Conservation (phyloP, 2,888 invertebrate species). For the Spodoptera littoralis region DNA sequence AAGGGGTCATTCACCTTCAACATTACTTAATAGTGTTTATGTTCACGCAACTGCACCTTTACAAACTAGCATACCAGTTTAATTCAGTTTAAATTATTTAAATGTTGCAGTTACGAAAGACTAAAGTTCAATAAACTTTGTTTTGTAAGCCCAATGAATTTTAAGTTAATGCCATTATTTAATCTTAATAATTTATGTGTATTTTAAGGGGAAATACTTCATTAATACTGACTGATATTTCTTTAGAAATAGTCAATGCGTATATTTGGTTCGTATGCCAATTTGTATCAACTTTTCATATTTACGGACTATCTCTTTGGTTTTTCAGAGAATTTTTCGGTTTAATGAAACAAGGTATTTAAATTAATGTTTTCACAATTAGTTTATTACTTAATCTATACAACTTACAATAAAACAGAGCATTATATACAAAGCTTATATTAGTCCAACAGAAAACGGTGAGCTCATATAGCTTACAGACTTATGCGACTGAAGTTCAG, state of each 20-base stretch:
- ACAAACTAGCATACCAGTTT: slow-evolving; percentile 55
- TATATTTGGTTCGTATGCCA: neutral
- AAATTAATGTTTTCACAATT: slow-evolving; percentile 59
- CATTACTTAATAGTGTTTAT: slow-evolving; percentile 58
- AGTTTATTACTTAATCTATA: slow-evolving; percentile 63
- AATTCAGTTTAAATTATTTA: slow-evolving; percentile 57
- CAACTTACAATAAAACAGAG: slow-evolving; percentile 64
- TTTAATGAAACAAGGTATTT: slow-evolving; percentile 46
- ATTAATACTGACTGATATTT: slow-evolving; percentile 5
- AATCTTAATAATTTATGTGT: slow-evolving; percentile 29
- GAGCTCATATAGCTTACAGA: slow-evolving; percentile 63
- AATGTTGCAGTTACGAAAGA: slow-evolving; percentile 57
- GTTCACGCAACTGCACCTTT: slow-evolving; percentile 60
- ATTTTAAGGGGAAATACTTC: slow-evolving; percentile 28
- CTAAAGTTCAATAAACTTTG: slow-evolving; percentile 55
- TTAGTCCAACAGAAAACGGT: slow-evolving; percentile 65
- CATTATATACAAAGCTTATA: slow-evolving; percentile 77
- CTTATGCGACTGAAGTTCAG: slow-evolving; percentile 65
- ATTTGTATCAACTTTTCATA: neutral
- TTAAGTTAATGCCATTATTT: slow-evolving; percentile 42
- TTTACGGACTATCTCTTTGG: neutral
- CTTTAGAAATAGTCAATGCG: too few relatives aligned
- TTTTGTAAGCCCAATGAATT: slow-evolving; percentile 50
- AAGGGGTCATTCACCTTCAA: slow-evolving; percentile 58
- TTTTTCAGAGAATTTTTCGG: neutral